Conservation (phyloP, 2,113 vertebrate genomes). For the Odontophorus gujanensis region DNA sequence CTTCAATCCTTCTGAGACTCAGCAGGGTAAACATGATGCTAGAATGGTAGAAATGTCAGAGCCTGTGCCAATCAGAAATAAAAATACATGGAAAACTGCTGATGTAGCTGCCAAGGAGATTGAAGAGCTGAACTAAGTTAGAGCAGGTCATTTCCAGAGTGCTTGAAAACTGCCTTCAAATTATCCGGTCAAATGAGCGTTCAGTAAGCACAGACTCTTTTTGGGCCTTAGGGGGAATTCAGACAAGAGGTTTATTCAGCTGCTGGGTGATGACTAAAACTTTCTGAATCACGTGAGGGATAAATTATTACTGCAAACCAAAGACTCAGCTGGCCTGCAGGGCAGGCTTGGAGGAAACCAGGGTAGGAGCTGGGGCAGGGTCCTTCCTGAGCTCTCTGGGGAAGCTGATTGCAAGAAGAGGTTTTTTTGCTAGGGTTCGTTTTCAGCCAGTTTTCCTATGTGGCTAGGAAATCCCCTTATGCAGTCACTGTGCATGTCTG, state of each 20-base stretch:
- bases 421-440: not conserved
- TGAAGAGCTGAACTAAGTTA: constrained; percentile 22
- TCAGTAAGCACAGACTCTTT: constrained; percentile 49
- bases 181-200: constrained; percentile 25
- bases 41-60: not conserved
- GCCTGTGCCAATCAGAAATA: not conserved
- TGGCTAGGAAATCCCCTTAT: not conserved
- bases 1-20: not conserved
- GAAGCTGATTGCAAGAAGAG: not conserved
- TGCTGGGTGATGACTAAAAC: constrained; percentile 48
- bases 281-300: constrained; percentile 23
- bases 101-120: not conserved
- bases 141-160: constrained; percentile 20
- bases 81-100: constrained; percentile 26
- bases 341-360: not conserved
- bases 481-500: not conserved
- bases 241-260: constrained; percentile 52
- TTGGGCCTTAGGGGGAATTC: constrained; percentile 22
- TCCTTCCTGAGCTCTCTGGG: not conserved
- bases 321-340: not conserved
- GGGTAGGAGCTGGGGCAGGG: not conserved
- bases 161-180: constrained; percentile 41
- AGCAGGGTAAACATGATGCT: not conserved
- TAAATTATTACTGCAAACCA: not conserved
- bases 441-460: not conserved